Percentiles rank a stretch among this genome's conserved stretches.
Evolutionary conservation across 2,113 vertebrate genomes (phyloP).

Genomic region (Argyrosomus japonicus): DNA sequence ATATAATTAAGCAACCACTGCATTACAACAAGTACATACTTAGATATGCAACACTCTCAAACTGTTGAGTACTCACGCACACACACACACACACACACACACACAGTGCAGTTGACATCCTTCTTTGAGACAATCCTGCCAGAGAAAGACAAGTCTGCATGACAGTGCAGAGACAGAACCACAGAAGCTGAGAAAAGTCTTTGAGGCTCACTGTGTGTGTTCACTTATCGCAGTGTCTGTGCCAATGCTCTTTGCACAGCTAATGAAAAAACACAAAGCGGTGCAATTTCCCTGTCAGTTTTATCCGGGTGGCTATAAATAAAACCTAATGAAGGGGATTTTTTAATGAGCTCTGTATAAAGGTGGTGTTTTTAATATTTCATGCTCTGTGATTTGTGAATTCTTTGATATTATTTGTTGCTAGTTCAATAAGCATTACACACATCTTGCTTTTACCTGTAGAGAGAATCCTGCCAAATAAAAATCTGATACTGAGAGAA

Average conservation of each 20-base stretch:
- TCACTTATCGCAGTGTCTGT: conserved; percentile 29
- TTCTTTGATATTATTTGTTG: conserved; percentile 20
- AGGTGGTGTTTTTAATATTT: conserved; percentile 45
- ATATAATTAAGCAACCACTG: conserved; percentile 52
- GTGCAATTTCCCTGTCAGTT: conserved; percentile 20
- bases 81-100: too few species aligned
- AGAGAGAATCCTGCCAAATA: neutral
- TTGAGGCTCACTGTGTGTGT: conserved; percentile 47
- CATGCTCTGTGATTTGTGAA: conserved; percentile 20
- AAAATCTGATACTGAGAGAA: neutral
- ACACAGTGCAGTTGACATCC: conserved; percentile 2
- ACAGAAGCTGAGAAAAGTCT: conserved; percentile 41
- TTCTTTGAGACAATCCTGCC: conserved; percentile 24
- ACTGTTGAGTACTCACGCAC: conserved; percentile 1
- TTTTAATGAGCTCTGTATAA: conserved; percentile 16
- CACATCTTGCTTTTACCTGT: conserved; percentile 13
- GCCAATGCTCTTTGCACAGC: conserved; percentile 48
- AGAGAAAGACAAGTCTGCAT: conserved; percentile 25
- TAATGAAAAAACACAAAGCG: conserved; percentile 52
- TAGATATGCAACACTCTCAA: conserved; percentile 21
- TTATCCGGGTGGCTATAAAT: conserved; percentile 34
- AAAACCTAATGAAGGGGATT: conserved; percentile 40
- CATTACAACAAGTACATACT: conserved; percentile 37
- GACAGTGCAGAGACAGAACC: conserved; percentile 32
- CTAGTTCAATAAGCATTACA: neutral